Conservation (phyloP, 2,113 vertebrate genomes). For the Podiceps cristatus region DNA sequence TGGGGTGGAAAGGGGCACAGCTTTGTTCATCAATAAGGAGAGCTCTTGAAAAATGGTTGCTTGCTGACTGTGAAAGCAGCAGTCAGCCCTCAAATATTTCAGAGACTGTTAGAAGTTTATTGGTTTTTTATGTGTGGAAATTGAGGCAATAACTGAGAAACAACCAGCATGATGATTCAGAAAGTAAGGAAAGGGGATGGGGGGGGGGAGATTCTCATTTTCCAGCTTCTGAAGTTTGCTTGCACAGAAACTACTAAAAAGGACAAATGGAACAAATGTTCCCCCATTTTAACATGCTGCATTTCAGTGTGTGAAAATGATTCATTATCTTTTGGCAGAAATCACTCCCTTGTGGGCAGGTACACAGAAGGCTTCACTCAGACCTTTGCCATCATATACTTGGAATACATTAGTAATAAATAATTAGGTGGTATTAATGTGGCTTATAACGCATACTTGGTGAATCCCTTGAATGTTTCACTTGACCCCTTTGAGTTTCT, state of each 20-base stretch:
- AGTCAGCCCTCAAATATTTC: background rate
- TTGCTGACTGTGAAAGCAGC: background rate
- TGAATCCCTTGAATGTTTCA: background rate
- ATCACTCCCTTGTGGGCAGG: background rate
- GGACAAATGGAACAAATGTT: background rate
- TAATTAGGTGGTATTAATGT: background rate
- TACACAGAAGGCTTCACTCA: background rate
- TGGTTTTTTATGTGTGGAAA: background rate
- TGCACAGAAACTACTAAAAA: background rate
- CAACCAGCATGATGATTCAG: background rate
- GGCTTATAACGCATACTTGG: background rate
- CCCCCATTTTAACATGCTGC: background rate
- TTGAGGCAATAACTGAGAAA: background rate
- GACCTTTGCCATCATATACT: background rate
- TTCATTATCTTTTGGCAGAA: conserved; percentile 2
- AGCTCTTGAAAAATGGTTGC: background rate
- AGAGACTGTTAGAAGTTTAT: background rate
- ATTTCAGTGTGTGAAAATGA: background rate
- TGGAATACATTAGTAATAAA: background rate
- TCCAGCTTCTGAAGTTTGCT: background rate
- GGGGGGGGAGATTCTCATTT: background rate
- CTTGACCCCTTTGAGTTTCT: background rate
- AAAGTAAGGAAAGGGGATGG: background rate
- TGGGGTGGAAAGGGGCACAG: background rate
- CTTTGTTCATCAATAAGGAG: background rate